phyloP scores from a whole-genome alignment of 2,113 vertebrate genomes.

The Aptenodytes forsteri region DNA sequence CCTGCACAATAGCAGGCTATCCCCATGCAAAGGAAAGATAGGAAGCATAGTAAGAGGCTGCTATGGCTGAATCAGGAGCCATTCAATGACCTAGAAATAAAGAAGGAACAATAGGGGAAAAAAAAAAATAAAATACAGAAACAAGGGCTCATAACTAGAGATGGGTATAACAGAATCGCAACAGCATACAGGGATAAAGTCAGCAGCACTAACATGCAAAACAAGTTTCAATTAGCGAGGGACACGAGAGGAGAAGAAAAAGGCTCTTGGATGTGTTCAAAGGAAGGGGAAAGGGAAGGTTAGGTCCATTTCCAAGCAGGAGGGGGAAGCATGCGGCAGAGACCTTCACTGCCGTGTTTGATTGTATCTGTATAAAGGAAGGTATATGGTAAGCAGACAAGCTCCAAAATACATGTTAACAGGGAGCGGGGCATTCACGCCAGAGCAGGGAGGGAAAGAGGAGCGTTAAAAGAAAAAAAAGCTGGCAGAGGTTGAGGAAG shows the following conservation, averaged over 20 bases:
- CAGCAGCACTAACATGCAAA: background rate
- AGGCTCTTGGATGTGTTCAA: background rate
- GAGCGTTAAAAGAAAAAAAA: background rate
- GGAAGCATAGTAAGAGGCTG: constrained; percentile 14
- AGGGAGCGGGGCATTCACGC: background rate
- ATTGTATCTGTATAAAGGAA: background rate
- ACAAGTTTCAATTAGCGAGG: background rate
- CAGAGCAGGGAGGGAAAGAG: background rate
- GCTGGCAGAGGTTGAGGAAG: background rate
- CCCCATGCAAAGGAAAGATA: constrained; percentile 8
- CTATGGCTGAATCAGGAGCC: background rate
- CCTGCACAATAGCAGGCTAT: constrained; percentile 6
- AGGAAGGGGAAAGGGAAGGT: background rate
- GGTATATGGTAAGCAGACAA: background rate
- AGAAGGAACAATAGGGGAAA: background rate
- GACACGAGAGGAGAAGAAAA: background rate
- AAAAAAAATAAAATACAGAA: background rate
- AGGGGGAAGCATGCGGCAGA: background rate
- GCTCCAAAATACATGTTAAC: background rate
- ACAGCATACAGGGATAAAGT: background rate
- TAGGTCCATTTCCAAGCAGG: background rate
- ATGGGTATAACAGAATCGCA: background rate
- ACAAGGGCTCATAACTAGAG: background rate
- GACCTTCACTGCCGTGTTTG: background rate
- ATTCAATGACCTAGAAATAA: background rate